phyloP scores from a whole-genome alignment of 2,113 vertebrate species.

The Chamaea fasciata region DNA sequence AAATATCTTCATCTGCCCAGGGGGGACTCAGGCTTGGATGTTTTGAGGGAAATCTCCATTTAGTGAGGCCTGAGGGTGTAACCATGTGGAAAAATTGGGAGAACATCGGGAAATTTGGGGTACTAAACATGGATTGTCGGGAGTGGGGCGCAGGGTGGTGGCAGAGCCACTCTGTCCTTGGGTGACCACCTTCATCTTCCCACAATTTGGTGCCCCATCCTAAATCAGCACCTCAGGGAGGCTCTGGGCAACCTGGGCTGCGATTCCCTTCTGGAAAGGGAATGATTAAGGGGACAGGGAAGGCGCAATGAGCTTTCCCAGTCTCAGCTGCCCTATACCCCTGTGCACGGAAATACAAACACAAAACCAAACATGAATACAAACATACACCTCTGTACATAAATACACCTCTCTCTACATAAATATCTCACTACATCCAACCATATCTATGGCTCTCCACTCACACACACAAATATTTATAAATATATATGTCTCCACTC shows the following conservation, averaged over 20 bases:
- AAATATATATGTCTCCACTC: background rate
- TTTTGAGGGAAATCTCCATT: background rate
- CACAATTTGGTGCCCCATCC: fast-evolving
- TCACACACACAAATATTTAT: no score
- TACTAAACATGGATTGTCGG: fast-evolving
- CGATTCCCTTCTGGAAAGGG: background rate
- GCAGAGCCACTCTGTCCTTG: background rate
- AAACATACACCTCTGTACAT: background rate
- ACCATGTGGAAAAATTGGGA: fast-evolving
- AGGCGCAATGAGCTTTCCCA: background rate
- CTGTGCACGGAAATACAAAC: background rate
- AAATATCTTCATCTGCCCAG: background rate
- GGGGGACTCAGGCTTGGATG: background rate
- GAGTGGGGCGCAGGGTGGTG: fast-evolving
- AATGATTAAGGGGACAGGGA: background rate
- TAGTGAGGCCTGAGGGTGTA: background rate
- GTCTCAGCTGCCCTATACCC: background rate
- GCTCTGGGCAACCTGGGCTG: background rate
- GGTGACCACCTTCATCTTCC: background rate
- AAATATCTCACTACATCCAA: fast-evolving
- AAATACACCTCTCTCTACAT: background rate
- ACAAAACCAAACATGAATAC: background rate
- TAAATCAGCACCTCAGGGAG: background rate
- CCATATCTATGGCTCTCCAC: background rate
- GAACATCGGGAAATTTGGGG: background rate